A percentile compares a stretch with the other conserved stretches of the same genome.
These are phyloP conservation scores for Trematomus bernacchii DNA, from an alignment of 2,797 vertebrate genomes.

Conservation along the genomic window DNA sequence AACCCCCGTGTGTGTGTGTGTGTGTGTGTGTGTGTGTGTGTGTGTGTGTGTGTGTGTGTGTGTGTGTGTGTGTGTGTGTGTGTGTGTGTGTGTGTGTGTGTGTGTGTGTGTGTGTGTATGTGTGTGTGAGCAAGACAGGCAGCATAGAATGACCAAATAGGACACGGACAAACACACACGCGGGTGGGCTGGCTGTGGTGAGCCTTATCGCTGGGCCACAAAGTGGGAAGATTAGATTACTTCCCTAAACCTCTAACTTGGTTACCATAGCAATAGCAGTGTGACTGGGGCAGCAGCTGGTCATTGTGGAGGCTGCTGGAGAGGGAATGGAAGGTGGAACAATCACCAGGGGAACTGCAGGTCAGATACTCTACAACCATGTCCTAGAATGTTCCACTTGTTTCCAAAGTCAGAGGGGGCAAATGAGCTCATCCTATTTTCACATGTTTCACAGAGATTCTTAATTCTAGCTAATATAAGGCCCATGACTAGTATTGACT, in stretches of 20 bases:
- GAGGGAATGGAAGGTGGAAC: conserved; percentile 57
- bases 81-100: conserved; percentile 14
- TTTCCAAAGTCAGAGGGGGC: conserved; percentile 2
- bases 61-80: conserved; percentile 13
- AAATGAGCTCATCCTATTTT: conserved; percentile 11
- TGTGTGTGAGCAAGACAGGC: conserved; percentile 40
- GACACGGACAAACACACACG: conserved; percentile 39
- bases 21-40: conserved; percentile 39
- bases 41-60: conserved; percentile 20
- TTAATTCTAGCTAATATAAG: conserved; percentile 14
- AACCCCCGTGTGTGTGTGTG: conserved; percentile 33
- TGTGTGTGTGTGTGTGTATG: too few relatives aligned
- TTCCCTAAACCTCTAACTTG: conserved; percentile 83
- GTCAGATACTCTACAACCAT: conserved; percentile 38
- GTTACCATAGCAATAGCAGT: conserved; percentile 84
- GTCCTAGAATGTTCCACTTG: not conserved
- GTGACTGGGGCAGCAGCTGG: conserved; percentile 65
- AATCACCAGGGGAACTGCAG: conserved; percentile 60
- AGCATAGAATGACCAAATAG: conserved; percentile 64
- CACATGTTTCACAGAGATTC: not conserved
- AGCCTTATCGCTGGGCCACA: conserved; percentile 80
- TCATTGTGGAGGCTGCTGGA: conserved; percentile 55
- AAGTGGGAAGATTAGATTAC: conserved; percentile 86
- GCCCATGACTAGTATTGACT: not conserved
- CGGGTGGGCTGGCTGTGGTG: conserved; percentile 58